Percentiles rank a stretch among this genome's conserved stretches.
These are phyloP conservation scores for Acanthococcus lagerstroemiae DNA, from an alignment of 2,888 invertebrate species.

Conservation along the genomic window DNA sequence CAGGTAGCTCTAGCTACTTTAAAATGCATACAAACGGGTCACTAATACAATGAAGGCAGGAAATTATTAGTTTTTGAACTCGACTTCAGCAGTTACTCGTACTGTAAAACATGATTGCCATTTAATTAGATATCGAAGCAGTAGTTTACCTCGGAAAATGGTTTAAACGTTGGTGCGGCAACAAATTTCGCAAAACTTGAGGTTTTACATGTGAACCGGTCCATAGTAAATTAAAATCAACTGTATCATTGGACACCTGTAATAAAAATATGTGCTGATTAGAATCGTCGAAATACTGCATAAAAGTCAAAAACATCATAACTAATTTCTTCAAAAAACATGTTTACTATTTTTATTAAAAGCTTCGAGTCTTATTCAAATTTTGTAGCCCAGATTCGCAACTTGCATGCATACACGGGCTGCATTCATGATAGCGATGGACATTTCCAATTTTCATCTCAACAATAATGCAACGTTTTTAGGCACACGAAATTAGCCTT, in stretches of 20 bases:
- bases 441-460: no score
- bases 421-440: no score
- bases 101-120: neutral
- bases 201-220: slow-evolving; percentile 87
- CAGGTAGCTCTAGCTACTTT: no score
- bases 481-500: no score
- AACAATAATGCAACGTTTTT: no score
- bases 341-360: neutral
- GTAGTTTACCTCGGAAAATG: slow-evolving; percentile 73
- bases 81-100: no score
- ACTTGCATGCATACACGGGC: no score
- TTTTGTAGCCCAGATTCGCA: no score
- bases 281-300: neutral
- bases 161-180: slow-evolving; percentile 86
- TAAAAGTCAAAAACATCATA: neutral
- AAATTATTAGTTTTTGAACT: neutral
- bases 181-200: slow-evolving; percentile 66
- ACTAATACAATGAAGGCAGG: neutral
- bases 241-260: slow-evolving; percentile 56
- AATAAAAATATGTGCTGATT: no score
- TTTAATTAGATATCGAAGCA: neutral
- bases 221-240: slow-evolving; percentile 80
- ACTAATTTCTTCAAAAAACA: neutral
- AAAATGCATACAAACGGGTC: no score
- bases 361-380: no score